Percentiles rank a stretch among this genome's conserved stretches.
These are phyloP conservation scores for Dendroctonus valens DNA, from an alignment of 1,140 invertebrate species.

Conservation along the genomic window DNA sequence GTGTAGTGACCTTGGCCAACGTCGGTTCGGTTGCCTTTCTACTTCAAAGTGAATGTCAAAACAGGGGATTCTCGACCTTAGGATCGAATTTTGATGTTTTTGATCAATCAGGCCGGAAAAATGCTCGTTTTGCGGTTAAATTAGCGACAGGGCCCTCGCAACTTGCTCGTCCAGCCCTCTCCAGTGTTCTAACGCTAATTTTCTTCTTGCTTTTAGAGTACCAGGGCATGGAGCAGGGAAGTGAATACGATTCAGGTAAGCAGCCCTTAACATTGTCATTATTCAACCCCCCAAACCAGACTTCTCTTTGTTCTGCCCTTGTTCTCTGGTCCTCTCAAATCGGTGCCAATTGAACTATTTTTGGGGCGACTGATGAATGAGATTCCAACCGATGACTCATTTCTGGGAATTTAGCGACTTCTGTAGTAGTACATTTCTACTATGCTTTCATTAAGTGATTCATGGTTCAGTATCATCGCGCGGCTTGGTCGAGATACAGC, in stretches of 20 bases:
- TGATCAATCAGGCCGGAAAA: constrained; percentile 32
- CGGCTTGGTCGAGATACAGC: constrained; percentile 32
- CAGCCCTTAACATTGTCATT: constrained; percentile 18
- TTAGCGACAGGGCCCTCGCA: not conserved
- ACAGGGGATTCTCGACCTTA: constrained; percentile 37
- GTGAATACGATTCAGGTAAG: constrained; percentile 62
- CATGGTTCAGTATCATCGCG: constrained; percentile 36
- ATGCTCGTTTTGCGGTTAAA: not conserved
- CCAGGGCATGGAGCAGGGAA: constrained; percentile 61
- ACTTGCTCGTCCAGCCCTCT: too few species aligned
- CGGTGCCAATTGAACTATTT: too few species aligned
- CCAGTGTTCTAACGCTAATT: not conserved
- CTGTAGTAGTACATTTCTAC: constrained; percentile 35
- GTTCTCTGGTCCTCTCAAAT: not conserved
- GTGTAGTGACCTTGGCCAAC: constrained; percentile 50
- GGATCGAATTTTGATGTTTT: constrained; percentile 30
- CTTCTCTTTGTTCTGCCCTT: constrained; percentile 24
- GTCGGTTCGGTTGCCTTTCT: constrained; percentile 46
- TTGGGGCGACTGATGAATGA: constrained; percentile 36
- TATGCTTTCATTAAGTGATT: constrained; percentile 41
- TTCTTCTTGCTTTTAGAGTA: constrained; percentile 55
- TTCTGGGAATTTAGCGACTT: constrained; percentile 39
- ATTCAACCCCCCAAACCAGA: constrained; percentile 12
- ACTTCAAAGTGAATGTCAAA: constrained; percentile 37
- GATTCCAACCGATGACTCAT: constrained; percentile 39